phyloP scores from a whole-genome alignment of 2,113 vertebrate species.

The Acanthochromis polyacanthus region DNA sequence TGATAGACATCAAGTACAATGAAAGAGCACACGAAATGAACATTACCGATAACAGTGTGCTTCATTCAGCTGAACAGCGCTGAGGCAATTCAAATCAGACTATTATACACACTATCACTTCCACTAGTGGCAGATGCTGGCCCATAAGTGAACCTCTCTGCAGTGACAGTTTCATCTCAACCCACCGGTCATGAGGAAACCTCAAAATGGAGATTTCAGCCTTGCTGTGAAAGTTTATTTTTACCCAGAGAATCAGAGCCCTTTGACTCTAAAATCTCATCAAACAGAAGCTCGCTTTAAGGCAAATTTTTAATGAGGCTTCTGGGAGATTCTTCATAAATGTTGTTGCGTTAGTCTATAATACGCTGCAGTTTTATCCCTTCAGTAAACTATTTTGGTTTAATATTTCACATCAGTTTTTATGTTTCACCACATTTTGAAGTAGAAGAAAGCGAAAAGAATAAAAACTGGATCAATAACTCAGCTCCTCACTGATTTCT shows the following conservation, averaged over 20 bases:
- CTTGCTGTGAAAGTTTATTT: conserved; percentile 5
- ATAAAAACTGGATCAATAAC: background rate
- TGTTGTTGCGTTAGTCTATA: background rate
- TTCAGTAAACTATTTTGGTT: background rate
- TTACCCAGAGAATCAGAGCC: background rate
- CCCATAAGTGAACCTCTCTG: conserved; percentile 45
- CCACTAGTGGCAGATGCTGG: conserved; percentile 21
- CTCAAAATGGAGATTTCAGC: background rate
- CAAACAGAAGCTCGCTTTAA: background rate
- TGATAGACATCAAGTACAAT: conserved; percentile 62
- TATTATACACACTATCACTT: conserved; percentile 14
- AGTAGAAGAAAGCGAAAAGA: background rate
- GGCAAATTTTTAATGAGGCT: conserved; percentile 25
- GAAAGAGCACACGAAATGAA: conserved; percentile 47
- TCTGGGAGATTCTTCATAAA: conserved; percentile 14
- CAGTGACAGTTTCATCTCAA: conserved; percentile 20
- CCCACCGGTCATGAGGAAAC: background rate
- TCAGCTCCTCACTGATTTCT: no score
- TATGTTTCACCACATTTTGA: background rate
- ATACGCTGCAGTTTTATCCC: no score
- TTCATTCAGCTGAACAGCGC: conserved; percentile 22
- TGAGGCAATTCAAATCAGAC: conserved; percentile 39
- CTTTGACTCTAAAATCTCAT: background rate
- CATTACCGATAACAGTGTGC: conserved; percentile 45
- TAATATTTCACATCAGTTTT: background rate